Evolutionary conservation across 2,797 vertebrate species (phyloP), one percentile per base, ranked within the genome.

Genomic region (Darevskia nairensis): DNA sequence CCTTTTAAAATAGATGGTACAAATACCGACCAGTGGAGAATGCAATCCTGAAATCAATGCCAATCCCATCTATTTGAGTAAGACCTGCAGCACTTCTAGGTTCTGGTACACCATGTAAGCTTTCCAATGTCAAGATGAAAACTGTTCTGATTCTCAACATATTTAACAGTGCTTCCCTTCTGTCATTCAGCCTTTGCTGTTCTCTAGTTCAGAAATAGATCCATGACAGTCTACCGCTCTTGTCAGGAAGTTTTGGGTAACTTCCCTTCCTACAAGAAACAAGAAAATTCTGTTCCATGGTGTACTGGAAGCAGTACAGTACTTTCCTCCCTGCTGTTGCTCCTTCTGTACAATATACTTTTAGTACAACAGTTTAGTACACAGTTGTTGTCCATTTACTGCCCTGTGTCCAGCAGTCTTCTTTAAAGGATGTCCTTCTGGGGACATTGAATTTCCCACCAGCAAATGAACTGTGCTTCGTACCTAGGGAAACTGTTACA

Each of bases 1-100:
- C 44, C 79, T 82, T 81, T 82, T 85, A 68, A 86, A 82, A 81
- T n/a, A 77, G 71, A 76, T 59, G 72, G 46, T 41, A 27, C 39
- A 89, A 89, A 85, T 59, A 46, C 21, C 76, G 3, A 41, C 17
- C 61, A 69, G 55, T 41, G 71, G 79, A 44, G 35, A 82, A 23
- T 25, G 27, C 64, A 74, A 29, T 75, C 46, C 69, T 74, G 41
- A 46, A 75, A 81, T 44, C 23, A 85, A 68, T 55, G 59, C 29
- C 78, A 85, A 19, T 35, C 46, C 44, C n/a, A 74, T 32, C 25
- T 68, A 11, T 84, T 23, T 78, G 68, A 72, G 50, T 50, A 61
- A 15, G n/a, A 74, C 39, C 61, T 76, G 72, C 69, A 64, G 25
- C 44, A 59, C 32, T 80, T 86, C 41, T n/a, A 13, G 82, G 32